Conservation (phyloP, 2,888 invertebrate genomes). For the Dicyrtomina minuta region DNA sequence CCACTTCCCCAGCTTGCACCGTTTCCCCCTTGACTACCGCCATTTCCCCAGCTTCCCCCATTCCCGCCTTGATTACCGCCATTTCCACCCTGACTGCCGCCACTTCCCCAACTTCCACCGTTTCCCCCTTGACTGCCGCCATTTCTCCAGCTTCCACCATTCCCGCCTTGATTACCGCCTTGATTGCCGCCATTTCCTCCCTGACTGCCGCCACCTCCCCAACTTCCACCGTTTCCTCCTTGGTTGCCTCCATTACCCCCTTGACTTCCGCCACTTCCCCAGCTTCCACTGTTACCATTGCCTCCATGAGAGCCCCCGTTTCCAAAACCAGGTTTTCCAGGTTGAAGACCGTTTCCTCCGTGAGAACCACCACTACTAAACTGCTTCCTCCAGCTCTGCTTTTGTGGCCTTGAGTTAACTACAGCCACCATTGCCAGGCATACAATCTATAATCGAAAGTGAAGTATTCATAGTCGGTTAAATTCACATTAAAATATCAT, state of each 20-base stretch:
- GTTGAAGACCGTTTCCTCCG: neutral
- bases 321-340: too few relatives aligned
- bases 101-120: neutral
- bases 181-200: too few relatives aligned
- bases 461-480: too few relatives aligned
- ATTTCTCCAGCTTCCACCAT: constrained; percentile 12
- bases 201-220: neutral
- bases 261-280: constrained; percentile 1
- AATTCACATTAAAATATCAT: too few relatives aligned
- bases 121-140: constrained; percentile 3
- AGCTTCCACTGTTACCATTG: constrained; percentile 7
- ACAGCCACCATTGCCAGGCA: neutral
- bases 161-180: too few relatives aligned
- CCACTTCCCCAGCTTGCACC: neutral
- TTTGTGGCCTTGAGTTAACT: neutral
- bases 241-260: too few relatives aligned
- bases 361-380: neutral
- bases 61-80: constrained; percentile 7
- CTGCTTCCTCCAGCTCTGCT: neutral
- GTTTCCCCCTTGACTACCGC: neutral
- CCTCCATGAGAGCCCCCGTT: neutral
- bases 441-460: neutral
- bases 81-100: constrained; percentile 6
- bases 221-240: neutral
- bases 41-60: neutral